Evolutionary conservation across 1,140 invertebrate species (phyloP).

Genomic region (Drosophila yakuba): DNA sequence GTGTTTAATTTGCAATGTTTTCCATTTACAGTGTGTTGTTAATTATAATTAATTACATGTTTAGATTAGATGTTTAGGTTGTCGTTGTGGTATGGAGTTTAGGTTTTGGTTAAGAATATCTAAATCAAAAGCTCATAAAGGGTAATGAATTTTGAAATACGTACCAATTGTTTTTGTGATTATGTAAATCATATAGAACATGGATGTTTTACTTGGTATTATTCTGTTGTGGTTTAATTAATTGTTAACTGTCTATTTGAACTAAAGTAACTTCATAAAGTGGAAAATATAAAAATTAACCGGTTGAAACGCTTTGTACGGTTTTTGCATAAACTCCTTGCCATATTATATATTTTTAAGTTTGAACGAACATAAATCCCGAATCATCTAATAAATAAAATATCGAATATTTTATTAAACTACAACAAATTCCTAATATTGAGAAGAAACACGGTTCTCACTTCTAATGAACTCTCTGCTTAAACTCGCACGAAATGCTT

Average conservation of each 20-base stretch:
- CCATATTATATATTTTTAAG: not conserved
- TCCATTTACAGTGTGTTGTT: constrained; percentile 26
- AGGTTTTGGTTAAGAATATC: constrained; percentile 23
- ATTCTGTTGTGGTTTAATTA: constrained; percentile 19
- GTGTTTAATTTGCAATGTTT: constrained; percentile 18
- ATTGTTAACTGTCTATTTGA: constrained; percentile 24
- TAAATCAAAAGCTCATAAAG: constrained; percentile 62
- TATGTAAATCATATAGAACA: constrained; percentile 58
- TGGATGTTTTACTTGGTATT: constrained; percentile 27
- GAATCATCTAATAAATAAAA: not conserved
- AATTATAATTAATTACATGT: constrained; percentile 10
- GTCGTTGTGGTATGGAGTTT: constrained; percentile 15
- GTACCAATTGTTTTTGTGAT: constrained; percentile 81
- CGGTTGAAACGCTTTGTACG: constrained; percentile 5
- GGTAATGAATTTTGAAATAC: constrained; percentile 83
- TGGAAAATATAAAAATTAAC: constrained; percentile 40
- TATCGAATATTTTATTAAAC: no score
- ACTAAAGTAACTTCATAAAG: constrained; percentile 25
- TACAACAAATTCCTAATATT: no score
- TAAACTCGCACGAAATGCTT: constrained; percentile 18
- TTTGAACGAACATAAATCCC: not conserved
- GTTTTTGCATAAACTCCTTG: not conserved
- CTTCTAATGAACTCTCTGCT: not conserved
- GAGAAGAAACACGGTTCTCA: no score
- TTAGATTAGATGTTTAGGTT: no score